A percentile compares a stretch with the other conserved stretches of the same genome.
phyloP scores from a whole-genome alignment of 53 echinoderm and acorn worm species.

The Actinopyga echinites region DNA sequence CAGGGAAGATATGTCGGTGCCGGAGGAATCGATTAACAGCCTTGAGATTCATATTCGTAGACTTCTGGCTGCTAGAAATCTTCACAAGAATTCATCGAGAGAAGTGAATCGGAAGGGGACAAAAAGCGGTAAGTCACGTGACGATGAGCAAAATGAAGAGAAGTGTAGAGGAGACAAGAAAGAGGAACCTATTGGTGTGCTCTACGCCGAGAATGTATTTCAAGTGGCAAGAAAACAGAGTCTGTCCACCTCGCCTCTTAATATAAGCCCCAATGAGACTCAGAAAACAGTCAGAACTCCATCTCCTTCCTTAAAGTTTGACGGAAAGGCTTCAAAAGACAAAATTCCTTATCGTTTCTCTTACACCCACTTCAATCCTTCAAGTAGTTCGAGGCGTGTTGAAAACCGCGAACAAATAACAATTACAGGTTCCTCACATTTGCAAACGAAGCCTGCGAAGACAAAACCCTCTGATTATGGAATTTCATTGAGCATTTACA shows the following conservation, averaged over 20 bases:
- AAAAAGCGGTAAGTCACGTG: background rate
- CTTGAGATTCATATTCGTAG: conserved; percentile 15
- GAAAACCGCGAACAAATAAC: background rate
- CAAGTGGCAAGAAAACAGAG: background rate
- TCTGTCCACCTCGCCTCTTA: background rate
- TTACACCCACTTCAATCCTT: background rate
- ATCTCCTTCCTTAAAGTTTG: background rate
- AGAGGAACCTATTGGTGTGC: background rate
- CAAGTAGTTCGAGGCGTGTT: background rate
- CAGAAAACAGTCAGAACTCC: background rate
- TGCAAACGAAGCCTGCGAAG: background rate
- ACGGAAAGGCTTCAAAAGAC: background rate
- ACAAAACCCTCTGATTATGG: background rate
- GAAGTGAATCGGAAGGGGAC: background rate
- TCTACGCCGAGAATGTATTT: conserved; percentile 1
- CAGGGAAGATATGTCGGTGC: conserved; percentile 1
- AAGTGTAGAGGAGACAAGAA: background rate
- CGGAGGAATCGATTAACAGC: background rate
- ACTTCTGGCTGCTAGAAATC: background rate
- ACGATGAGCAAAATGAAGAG: background rate
- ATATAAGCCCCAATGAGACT: background rate
- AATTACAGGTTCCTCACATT: background rate
- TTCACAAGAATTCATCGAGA: background rate
- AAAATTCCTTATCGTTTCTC: conserved; percentile 5
- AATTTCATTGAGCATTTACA: conserved; percentile 14